Conservation (phyloP, 2,888 invertebrate species). For the Melinaea menophilus region DNA sequence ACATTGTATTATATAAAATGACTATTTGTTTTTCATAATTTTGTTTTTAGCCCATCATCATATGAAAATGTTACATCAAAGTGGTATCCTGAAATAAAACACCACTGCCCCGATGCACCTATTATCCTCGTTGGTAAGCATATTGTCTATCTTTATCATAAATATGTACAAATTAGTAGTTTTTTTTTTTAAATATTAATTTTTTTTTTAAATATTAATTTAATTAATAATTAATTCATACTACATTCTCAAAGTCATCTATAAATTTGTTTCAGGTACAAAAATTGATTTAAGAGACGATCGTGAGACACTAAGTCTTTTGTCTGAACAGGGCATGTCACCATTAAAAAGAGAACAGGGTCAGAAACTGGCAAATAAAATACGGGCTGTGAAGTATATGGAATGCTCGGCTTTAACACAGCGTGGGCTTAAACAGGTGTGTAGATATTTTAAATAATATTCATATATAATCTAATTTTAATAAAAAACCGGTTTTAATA, state of each 20-base stretch:
- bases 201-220: no score
- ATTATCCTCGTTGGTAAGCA: slow-evolving; percentile 96
- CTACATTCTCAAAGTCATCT: neutral
- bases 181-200: neutral
- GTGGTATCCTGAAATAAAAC: slow-evolving; percentile 99
- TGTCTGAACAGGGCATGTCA: slow-evolving; percentile 95
- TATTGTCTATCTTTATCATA: neutral
- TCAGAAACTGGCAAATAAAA: slow-evolving; percentile 98
- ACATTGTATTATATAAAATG: slow-evolving; percentile 4
- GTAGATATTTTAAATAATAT: slow-evolving; percentile 13
- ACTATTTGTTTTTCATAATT: neutral
- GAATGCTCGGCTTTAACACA: slow-evolving; percentile 99
- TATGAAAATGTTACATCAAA: slow-evolving; percentile 99
- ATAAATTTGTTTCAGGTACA: slow-evolving; percentile 82
- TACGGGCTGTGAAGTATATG: slow-evolving; percentile 99
- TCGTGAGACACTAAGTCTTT: slow-evolving; percentile 93
- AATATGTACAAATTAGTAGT: neutral
- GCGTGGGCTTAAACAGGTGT: slow-evolving; percentile 94
- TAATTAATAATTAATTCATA: no score
- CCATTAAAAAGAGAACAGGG: slow-evolving; percentile 99
- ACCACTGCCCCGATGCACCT: slow-evolving; percentile 99
- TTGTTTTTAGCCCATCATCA: slow-evolving; percentile 90
- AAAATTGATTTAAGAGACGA: slow-evolving; percentile 99
- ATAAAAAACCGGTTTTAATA: no score
- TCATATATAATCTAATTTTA: neutral